Evolutionary conservation across 2,888 invertebrate species (phyloP), one percentile per base, ranked within the genome.

Genomic region (Lepas anatifera): DNA sequence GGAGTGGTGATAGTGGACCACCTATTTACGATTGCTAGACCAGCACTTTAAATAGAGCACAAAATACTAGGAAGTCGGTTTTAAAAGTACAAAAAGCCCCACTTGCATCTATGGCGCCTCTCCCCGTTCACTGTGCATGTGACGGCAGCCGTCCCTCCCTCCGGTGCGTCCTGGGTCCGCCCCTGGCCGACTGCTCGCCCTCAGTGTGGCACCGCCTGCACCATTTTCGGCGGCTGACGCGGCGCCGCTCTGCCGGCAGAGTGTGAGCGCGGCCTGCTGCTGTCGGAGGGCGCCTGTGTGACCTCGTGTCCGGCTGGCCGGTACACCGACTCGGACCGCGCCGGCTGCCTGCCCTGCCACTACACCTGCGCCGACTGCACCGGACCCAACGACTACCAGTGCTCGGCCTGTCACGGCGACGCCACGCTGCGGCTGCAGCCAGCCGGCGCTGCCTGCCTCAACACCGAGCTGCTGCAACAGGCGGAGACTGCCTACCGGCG

Each of bases 341-440:
- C 68, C 72, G 77, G 77, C 8, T 90, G 90, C 77, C 79, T 85
- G 3, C 80, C 82, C 41, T 90, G 90, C 77, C 89, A 90, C 80
- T 89, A 90, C 78, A 84, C 87, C n/a, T 90, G 90, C 78, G 83
- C 83, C 71, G 82, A 83, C 16, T 90, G 90, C 77, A 79, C 81
- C 11, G 89, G 89, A 16, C 86, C 89, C 11, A 83, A 84, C 75
- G 86, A 87, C 79, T 85, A 85, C 76, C 86, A 89, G 76, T 58
- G 58, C 58, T 1, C 32, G 22, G 35, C 7, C 18, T 58, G 58
- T 22, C 58, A 58, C 58, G 58, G 58, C 58, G 58, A 58, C 58
- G 58, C 58, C 32, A 35, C 58, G 35, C 58, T 58, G 25, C 8
- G 32, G 22, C 7, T 35, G 25, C 32, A 25, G 8, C 58, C 18